Percentiles rank a stretch among this genome's conserved stretches.
phyloP scores from a whole-genome alignment of 2,113 vertebrate genomes.

The Puntigrus tetrazona region DNA sequence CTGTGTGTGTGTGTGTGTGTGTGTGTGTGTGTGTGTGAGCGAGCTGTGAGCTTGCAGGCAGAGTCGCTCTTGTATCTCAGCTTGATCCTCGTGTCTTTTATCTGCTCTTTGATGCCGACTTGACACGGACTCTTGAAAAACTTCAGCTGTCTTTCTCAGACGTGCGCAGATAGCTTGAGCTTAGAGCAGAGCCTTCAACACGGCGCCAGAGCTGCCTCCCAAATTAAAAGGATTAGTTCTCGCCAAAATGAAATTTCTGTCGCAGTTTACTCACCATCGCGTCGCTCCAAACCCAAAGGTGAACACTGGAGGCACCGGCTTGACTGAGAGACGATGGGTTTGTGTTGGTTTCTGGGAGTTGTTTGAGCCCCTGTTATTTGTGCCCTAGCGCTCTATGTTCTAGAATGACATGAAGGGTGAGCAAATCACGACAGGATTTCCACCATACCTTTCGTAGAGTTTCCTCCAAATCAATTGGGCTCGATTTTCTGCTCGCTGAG shows the following conservation, averaged over 20 bases:
- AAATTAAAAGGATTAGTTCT: not conserved
- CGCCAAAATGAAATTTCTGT: not conserved
- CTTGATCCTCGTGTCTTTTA: conserved; percentile 26
- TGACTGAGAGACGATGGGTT: not conserved
- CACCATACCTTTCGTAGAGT: not conserved
- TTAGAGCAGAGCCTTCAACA: conserved; percentile 1
- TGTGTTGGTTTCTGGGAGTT: not conserved
- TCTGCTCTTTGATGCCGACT: conserved; percentile 28
- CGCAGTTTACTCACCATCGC: not conserved
- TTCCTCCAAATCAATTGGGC: not conserved
- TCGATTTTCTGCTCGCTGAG: not conserved
- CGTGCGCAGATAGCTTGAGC: not conserved
- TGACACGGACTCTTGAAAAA: conserved; percentile 25
- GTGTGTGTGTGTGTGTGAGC: not conserved
- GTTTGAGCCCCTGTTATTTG: not conserved
- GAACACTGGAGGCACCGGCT: not conserved
- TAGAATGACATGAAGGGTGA: not conserved
- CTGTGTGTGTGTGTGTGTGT: not conserved
- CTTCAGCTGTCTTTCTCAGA: conserved; percentile 13
- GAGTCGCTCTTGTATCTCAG: conserved; percentile 35
- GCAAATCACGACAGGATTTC: not conserved
- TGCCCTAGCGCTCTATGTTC: not conserved
- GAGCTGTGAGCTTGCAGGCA: conserved; percentile 20
- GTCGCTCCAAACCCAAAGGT: not conserved
- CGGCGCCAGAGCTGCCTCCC: not conserved